Evolutionary conservation across 2,888 invertebrate species (phyloP).

Genomic region (Rhagophthalmus giganteus): DNA sequence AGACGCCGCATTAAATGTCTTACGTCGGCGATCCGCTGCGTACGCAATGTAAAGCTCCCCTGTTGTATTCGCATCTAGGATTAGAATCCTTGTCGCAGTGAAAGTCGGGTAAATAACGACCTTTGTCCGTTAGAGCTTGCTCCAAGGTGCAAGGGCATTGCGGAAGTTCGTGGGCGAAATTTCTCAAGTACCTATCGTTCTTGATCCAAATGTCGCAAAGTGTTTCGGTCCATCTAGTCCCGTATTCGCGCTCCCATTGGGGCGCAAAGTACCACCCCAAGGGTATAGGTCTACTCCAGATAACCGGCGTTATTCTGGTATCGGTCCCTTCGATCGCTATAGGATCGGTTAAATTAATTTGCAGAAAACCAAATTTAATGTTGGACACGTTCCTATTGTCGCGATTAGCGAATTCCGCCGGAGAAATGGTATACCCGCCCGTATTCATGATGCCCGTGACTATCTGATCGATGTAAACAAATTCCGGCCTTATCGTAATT

Average conservation of each 20-base stretch:
- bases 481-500: slow-evolving; percentile 76
- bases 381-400: slow-evolving; percentile 72
- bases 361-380: slow-evolving; percentile 83
- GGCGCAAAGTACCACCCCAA: slow-evolving; percentile 90
- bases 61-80: slow-evolving; percentile 84
- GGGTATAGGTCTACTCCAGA: slow-evolving; percentile 93
- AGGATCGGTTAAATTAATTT: slow-evolving; percentile 84
- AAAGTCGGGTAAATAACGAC: slow-evolving; percentile 86
- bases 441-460: slow-evolving; percentile 59
- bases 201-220: slow-evolving; percentile 91
- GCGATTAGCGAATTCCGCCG: slow-evolving; percentile 70
- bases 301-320: slow-evolving; percentile 54
- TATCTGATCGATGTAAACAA: slow-evolving; percentile 78
- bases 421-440: slow-evolving; percentile 74
- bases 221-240: slow-evolving; percentile 77
- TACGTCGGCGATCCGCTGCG: slow-evolving; percentile 89
- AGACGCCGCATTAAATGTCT: slow-evolving; percentile 48
- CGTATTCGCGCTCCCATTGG: slow-evolving; percentile 84
- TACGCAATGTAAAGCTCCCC: slow-evolving; percentile 90
- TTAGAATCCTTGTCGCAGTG: slow-evolving; percentile 92
- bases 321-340: slow-evolving; percentile 53
- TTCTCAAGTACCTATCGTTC: slow-evolving; percentile 78
- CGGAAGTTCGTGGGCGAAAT: slow-evolving; percentile 81
- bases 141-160: slow-evolving; percentile 90
- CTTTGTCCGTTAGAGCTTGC: slow-evolving; percentile 90